Evolutionary conservation across 2,113 vertebrate species (phyloP).

Genomic region (Phrynocephalus versicolor): DNA sequence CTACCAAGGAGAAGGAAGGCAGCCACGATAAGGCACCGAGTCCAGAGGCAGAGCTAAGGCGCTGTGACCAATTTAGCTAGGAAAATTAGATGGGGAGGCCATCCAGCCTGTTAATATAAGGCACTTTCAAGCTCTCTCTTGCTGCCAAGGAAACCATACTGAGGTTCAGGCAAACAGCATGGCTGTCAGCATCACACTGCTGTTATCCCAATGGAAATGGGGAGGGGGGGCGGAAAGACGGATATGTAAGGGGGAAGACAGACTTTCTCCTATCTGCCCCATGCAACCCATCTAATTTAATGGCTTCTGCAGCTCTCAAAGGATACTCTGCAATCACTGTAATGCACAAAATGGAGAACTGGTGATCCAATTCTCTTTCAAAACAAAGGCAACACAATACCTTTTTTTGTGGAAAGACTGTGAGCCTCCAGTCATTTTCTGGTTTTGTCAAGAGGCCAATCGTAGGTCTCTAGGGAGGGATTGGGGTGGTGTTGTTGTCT

Average conservation of each 20-base stretch:
- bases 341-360: not conserved
- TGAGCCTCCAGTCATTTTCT: not conserved
- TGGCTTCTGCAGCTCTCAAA: not conserved
- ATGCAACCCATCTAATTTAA: not conserved
- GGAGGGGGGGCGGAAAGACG: no score
- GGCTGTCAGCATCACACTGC: not conserved
- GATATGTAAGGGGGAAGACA: not conserved
- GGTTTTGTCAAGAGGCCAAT: no score
- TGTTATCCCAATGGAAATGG: not conserved
- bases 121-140: not conserved
- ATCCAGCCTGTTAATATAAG: not conserved
- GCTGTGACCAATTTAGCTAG: not conserved
- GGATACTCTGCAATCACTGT: not conserved
- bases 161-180: not conserved
- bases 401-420: not conserved
- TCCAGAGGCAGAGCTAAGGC: not conserved
- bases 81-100: not conserved
- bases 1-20: not conserved
- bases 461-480: no score
- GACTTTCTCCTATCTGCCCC: not conserved
- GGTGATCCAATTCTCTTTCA: not conserved
- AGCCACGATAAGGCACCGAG: not conserved
- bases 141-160: not conserved
- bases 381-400: not conserved
- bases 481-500: no score